A percentile compares a stretch with the other conserved stretches of the same genome.
Conservation (phyloP, 2,888 invertebrate genomes). For the Drosophila austrosaltans region DNA sequence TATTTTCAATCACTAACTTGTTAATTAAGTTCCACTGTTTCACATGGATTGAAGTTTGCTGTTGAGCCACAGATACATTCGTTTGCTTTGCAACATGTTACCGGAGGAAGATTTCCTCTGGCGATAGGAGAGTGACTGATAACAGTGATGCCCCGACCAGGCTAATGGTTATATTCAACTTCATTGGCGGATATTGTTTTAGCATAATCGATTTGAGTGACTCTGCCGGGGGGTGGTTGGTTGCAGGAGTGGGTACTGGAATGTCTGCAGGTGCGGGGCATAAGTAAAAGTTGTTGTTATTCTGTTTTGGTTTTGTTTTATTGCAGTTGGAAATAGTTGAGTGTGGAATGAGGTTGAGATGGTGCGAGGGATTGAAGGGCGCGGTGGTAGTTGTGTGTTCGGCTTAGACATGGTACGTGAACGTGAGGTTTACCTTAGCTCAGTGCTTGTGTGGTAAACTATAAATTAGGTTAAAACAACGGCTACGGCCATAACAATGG, state of each 20-base stretch:
- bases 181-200: conserved; percentile 79
- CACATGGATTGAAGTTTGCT: neutral
- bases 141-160: conserved; percentile 29
- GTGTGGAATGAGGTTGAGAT: neutral
- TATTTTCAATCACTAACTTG: neutral
- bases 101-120: conserved; percentile 43
- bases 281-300: conserved; percentile 30
- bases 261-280: conserved; percentile 2
- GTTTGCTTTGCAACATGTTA: conserved; percentile 12
- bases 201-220: conserved; percentile 81
- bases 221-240: conserved; percentile 41
- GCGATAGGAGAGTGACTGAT: conserved; percentile 42
- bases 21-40: neutral
- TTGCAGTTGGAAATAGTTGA: conserved; percentile 72
- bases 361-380: neutral
- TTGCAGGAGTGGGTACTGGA: neutral
- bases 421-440: conserved; percentile 59
- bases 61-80: neutral
- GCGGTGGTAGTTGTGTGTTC: conserved; percentile 21
- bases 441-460: conserved; percentile 58
- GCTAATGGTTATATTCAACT: conserved; percentile 65
- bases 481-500: conserved; percentile 7
- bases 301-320: conserved; percentile 70
- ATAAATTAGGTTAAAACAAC: conserved; percentile 78
- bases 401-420: conserved; percentile 42